phyloP scores from a whole-genome alignment of 2,888 invertebrate species.

The Marronus borbonicus region DNA sequence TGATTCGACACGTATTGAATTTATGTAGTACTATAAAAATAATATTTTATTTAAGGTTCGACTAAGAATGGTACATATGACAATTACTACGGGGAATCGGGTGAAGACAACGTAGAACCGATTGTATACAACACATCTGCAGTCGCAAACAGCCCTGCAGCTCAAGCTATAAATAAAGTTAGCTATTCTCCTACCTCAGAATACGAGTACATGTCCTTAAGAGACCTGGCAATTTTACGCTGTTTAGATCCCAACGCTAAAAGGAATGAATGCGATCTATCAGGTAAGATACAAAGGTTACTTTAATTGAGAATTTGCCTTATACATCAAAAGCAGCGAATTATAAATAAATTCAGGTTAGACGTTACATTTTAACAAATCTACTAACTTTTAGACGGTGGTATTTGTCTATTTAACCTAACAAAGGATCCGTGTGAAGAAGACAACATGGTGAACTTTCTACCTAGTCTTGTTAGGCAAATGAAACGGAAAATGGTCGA shows the following conservation, averaged over 20 bases:
- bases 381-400: conserved; percentile 69
- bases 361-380: background rate
- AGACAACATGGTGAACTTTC: conserved; percentile 76
- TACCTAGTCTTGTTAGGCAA: conserved; percentile 72
- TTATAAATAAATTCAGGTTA: too few relatives aligned
- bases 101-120: conserved; percentile 65
- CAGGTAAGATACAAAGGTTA: conserved; percentile 60
- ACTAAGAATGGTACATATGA: conserved; percentile 67
- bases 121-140: conserved; percentile 69
- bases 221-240: conserved; percentile 68
- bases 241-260: conserved; percentile 66
- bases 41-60: conserved; percentile 59
- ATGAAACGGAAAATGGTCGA: conserved; percentile 71
- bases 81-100: conserved; percentile 69
- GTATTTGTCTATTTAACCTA: conserved; percentile 84
- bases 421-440: conserved; percentile 86
- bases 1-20: background rate
- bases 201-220: conserved; percentile 65
- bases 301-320: background rate
- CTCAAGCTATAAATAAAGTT: conserved; percentile 66
- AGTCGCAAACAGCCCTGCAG: conserved; percentile 68
- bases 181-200: conserved; percentile 67
- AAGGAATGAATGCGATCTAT: conserved; percentile 68
- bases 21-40: background rate
- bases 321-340: too few relatives aligned